Base-by-base conservation (phyloP, 23 tunicate species). In the Aplidium turbinatum region DNA sequence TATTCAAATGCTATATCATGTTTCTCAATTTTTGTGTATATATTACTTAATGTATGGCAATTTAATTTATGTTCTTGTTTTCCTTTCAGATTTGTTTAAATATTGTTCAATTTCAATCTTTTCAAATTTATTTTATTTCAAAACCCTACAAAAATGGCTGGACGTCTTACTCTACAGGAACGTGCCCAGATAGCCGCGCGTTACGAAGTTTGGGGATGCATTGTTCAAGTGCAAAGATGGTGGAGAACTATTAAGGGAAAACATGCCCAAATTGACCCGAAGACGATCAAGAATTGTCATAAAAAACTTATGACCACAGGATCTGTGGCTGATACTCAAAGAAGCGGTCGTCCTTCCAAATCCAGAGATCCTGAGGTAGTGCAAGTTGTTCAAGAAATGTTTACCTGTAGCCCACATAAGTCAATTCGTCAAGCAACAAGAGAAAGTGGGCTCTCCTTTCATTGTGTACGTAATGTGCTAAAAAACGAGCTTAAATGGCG, bases 131-230 rank as follows among this genome's bases (percentile, higher is more conserved):
- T n/a, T n/a, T n/a, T n/a, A n/a, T n/a, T n/a, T n/a, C n/a, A n/a
- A n/a, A n/a, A n/a, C n/a, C 61, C 22, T 54, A 54, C 61, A 11
- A 54, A 54, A 54, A 54, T 54, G 61, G 21, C 61, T 54, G 61
- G 61, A 54, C 61, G 61, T 54, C 61, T 54, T 54, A 54, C 61
- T 25, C 61, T 25, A n/a, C 61, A 54, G 61, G 61, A 54, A 54
- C 61, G 61, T 20, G 61, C 61, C 61, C 61, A 54, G 61, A 16
- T 54, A 54, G 61, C 61, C n/a, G n/a, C n/a, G n/a, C n/a, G n/a
- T n/a, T n/a, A n/a, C n/a, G n/a, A n/a, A n/a, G n/a, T n/a, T n/a
- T n/a, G n/a, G n/a, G n/a, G n/a, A n/a, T n/a, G n/a, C n/a, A n/a
- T n/a, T n/a, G n/a, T n/a, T 9, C 48, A 42, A 42, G 13, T 42